Conservation (phyloP, 2,113 vertebrate species). For the Enhydra lutris region DNA sequence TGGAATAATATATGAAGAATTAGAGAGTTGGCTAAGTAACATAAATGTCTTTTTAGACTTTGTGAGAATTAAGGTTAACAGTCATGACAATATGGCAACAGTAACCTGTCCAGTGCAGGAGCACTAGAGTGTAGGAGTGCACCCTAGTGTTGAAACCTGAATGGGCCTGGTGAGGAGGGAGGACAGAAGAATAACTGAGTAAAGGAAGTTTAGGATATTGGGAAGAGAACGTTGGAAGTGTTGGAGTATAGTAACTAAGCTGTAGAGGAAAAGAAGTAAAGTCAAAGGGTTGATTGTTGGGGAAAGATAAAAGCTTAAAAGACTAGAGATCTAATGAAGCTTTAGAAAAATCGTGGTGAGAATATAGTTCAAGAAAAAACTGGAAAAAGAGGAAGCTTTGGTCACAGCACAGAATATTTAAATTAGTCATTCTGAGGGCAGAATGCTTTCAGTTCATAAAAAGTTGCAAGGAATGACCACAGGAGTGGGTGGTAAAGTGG, state of each 20-base stretch:
- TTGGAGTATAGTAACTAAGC: background rate
- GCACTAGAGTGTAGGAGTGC: background rate
- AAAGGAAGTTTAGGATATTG: background rate
- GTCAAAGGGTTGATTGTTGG: background rate
- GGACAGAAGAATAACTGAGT: background rate
- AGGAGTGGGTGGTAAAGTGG: too few species aligned
- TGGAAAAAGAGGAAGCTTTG: background rate
- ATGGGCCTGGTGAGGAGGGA: background rate
- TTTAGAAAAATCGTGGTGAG: background rate
- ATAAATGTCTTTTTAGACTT: background rate
- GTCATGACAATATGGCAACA: background rate
- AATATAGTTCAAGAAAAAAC: background rate
- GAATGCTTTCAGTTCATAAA: background rate
- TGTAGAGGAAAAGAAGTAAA: background rate
- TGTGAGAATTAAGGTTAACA: background rate
- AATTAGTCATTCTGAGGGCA: background rate
- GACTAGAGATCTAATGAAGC: background rate
- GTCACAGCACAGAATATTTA: background rate
- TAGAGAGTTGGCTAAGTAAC: background rate
- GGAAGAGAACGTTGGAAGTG: background rate
- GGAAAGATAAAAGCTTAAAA: background rate
- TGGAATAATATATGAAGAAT: background rate
- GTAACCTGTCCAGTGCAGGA: background rate
- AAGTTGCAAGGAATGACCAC: background rate
- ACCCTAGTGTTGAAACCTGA: background rate